phyloP scores from a whole-genome alignment of 1,140 invertebrate species.

The Nymphalis io region DNA sequence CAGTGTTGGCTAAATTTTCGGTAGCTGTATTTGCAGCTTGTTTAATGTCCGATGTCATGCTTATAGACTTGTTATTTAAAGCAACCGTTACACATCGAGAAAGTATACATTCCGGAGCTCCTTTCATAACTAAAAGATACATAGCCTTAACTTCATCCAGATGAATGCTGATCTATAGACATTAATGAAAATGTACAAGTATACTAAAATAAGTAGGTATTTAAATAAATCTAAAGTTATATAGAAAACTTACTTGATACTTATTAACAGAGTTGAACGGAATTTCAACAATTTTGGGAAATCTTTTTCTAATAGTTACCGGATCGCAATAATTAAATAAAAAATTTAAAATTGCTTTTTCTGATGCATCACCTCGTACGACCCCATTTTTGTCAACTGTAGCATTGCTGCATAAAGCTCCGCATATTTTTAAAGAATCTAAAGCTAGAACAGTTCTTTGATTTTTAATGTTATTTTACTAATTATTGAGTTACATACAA shows the following conservation, averaged over 20 bases:
- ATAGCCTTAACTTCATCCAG: conserved; percentile 52
- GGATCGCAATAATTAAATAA: conserved; percentile 54
- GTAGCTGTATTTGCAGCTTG: conserved; percentile 82
- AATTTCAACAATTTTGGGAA: conserved; percentile 72
- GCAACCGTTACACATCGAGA: conserved; percentile 89
- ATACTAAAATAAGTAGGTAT: not conserved
- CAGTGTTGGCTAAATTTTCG: conserved; percentile 89
- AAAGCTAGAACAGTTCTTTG: conserved; percentile 46
- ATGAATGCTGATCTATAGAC: conserved; percentile 87
- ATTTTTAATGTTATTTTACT: too few relatives aligned
- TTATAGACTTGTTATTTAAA: conserved; percentile 83
- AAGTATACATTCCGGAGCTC: conserved; percentile 94
- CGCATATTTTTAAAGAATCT: conserved; percentile 53
- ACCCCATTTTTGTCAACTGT: conserved; percentile 39
- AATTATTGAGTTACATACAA: too few relatives aligned
- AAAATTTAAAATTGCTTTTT: conserved; percentile 70
- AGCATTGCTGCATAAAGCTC: conserved; percentile 61
- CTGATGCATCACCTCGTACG: conserved; percentile 63
- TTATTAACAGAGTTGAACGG: conserved; percentile 80
- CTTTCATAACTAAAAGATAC: conserved; percentile 91
- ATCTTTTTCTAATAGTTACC: conserved; percentile 42
- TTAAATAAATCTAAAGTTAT: not conserved
- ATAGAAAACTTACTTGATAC: conserved; percentile 88
- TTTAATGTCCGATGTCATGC: conserved; percentile 73
- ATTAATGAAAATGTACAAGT: conserved; percentile 9